These are phyloP conservation scores for Thymelicus acteon DNA, from an alignment of 2,888 invertebrate species.

Conservation along the genomic window DNA sequence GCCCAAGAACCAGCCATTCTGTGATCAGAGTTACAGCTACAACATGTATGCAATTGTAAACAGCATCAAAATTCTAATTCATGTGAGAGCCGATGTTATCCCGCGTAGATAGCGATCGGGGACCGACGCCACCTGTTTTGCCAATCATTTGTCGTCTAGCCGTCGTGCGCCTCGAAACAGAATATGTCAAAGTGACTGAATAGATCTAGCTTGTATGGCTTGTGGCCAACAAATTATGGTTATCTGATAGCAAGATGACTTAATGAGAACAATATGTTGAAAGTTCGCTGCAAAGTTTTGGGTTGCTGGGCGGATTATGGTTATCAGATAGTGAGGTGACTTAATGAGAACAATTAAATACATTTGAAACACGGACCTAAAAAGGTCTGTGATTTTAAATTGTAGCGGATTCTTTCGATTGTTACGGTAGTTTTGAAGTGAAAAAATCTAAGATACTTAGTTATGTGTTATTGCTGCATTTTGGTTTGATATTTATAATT, in stretches of 20 bases:
- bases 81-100: constrained; percentile 49
- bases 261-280: constrained; percentile 11
- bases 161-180: constrained; percentile 29
- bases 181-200: constrained; percentile 14
- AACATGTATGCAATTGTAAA: constrained; percentile 22
- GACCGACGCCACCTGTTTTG: constrained; percentile 34
- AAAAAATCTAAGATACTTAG: neutral
- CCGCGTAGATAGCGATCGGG: constrained; percentile 43
- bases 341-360: constrained; percentile 1
- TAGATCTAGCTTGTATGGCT: constrained; percentile 17
- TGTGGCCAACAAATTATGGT: constrained; percentile 1
- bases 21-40: constrained; percentile 1
- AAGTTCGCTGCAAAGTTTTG: neutral
- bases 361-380: too few relatives aligned
- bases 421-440: neutral
- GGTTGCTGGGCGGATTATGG: neutral
- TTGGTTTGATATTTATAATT: too few relatives aligned
- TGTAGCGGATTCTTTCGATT: neutral
- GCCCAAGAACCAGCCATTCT: neutral
- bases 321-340: constrained; percentile 8
- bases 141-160: constrained; percentile 42
- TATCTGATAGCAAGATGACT: constrained; percentile 2
- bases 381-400: too few relatives aligned
- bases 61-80: constrained; percentile 46
- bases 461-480: neutral